These are phyloP conservation scores for Loris lydekkerianus DNA, from an alignment of 2,797 vertebrate species.

Conservation along the genomic window DNA sequence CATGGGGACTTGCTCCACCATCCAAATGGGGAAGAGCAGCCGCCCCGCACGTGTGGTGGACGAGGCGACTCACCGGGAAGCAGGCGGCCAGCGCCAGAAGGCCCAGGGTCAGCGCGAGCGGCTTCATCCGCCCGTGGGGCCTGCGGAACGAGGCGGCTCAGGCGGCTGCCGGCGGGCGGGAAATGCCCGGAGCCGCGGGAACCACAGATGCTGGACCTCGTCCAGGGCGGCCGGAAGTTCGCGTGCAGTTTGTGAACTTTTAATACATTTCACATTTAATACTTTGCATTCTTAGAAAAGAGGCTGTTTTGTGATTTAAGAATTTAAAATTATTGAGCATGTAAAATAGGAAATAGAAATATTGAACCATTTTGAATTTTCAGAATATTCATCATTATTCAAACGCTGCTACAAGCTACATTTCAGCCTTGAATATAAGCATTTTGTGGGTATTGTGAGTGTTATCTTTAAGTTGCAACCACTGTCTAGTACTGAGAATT, in stretches of 20 bases:
- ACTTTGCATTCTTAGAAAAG: neutral
- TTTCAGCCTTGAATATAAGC: neutral
- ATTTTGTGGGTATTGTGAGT: neutral
- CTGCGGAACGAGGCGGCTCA: neutral
- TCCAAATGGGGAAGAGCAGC: neutral
- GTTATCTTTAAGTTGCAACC: neutral
- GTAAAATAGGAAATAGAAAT: neutral
- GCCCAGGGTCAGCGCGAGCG: neutral
- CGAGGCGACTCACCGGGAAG: neutral
- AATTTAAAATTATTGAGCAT: neutral
- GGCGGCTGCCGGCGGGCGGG: neutral
- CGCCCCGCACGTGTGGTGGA: neutral
- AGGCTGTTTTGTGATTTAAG: neutral
- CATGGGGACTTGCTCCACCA: neutral
- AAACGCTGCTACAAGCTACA: neutral
- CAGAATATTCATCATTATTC: neutral
- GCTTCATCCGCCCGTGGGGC: neutral
- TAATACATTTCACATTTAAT: neutral
- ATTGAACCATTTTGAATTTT: neutral
- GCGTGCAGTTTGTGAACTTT: neutral
- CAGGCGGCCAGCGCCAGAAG: neutral
- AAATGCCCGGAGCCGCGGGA: neutral
- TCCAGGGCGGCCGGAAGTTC: neutral
- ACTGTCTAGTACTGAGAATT: neutral
- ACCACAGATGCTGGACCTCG: neutral